These are phyloP conservation scores for Odocoileus virginianus DNA, from an alignment of 2,113 vertebrate genomes.

Conservation along the genomic window DNA sequence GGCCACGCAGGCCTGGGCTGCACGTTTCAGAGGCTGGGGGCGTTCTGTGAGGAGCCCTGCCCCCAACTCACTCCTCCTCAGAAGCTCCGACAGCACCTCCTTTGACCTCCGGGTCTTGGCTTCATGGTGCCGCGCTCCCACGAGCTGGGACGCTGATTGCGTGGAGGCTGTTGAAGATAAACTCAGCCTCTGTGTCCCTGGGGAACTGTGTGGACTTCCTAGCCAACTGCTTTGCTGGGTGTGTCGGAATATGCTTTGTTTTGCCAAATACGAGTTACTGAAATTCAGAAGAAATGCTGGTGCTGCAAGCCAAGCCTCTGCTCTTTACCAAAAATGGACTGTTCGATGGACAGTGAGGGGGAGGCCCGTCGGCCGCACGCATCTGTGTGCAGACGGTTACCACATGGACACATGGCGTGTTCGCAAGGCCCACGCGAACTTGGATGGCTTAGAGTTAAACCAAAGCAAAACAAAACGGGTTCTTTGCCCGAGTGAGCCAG, in stretches of 20 bases:
- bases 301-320: neutral
- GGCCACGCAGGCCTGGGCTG: neutral
- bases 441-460: neutral
- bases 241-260: neutral
- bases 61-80: neutral
- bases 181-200: neutral
- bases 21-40: neutral
- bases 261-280: constrained; percentile 32
- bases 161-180: neutral
- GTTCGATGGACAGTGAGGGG: neutral
- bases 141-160: neutral
- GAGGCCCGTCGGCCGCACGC: neutral
- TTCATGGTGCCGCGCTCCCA: neutral
- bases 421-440: neutral
- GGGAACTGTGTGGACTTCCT: neutral
- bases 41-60: neutral
- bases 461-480: neutral
- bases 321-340: constrained; percentile 51
- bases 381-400: neutral
- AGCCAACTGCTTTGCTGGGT: neutral
- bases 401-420: neutral
- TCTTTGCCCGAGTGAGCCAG: neutral
- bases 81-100: neutral
- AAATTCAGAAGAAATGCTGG: constrained; percentile 13
- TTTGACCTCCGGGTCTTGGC: neutral